Conservation (phyloP, 2,888 invertebrate species). For the Cataglyphis rosenhaueri region DNA sequence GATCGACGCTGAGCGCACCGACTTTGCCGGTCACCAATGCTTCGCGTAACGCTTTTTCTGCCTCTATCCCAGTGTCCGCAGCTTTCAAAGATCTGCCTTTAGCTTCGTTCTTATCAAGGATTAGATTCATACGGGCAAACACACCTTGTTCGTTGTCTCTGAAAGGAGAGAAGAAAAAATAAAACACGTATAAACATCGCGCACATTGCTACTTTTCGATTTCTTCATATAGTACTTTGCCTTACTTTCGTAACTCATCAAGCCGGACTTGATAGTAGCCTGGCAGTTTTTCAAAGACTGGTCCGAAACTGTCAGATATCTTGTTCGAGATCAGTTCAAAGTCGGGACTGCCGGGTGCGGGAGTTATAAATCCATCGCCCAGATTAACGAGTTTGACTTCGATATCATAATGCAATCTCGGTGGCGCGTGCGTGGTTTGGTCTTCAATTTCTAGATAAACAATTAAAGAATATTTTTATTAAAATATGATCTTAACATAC, state of each 20-base stretch:
- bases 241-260: slow-evolving; percentile 89
- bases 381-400: slow-evolving; percentile 91
- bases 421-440: slow-evolving; percentile 88
- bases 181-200: neutral
- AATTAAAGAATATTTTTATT: slow-evolving; percentile 35
- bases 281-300: slow-evolving; percentile 87
- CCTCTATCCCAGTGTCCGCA: slow-evolving; percentile 79
- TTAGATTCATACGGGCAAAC: slow-evolving; percentile 91
- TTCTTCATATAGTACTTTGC: slow-evolving; percentile 59
- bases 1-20: slow-evolving; percentile 93
- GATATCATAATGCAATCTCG: slow-evolving; percentile 90
- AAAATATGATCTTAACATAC: neutral
- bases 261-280: slow-evolving; percentile 91
- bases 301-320: slow-evolving; percentile 89
- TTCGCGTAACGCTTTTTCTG: slow-evolving; percentile 89
- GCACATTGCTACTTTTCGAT: neutral
- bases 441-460: slow-evolving; percentile 87
- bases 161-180: slow-evolving; percentile 5
- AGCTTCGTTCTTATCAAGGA: slow-evolving; percentile 89
- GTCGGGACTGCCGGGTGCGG: slow-evolving; percentile 90
- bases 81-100: slow-evolving; percentile 82
- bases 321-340: slow-evolving; percentile 90
- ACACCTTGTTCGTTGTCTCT: slow-evolving; percentile 87
- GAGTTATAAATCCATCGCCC: slow-evolving; percentile 92
- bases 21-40: slow-evolving; percentile 91